Evolutionary conservation across 2,113 vertebrate genomes (phyloP).

Genomic region (Aegithalos caudatus): DNA sequence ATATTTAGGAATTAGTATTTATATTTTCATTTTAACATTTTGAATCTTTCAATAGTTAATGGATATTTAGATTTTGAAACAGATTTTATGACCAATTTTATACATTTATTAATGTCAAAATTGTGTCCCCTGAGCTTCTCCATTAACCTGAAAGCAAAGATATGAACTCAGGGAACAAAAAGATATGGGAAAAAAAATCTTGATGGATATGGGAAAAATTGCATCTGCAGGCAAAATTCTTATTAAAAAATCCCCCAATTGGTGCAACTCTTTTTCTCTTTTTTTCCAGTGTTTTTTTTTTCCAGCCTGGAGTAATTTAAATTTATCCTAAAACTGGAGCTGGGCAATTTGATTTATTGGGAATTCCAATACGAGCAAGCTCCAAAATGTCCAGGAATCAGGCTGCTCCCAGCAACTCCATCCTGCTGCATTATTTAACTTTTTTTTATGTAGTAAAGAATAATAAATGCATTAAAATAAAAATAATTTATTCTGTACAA

Average conservation of each 20-base stretch:
- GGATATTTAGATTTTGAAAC: no score
- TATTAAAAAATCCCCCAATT: background rate
- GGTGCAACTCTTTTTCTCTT: background rate
- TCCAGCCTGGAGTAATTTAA: constrained; percentile 13
- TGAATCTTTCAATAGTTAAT: background rate
- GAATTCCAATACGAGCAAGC: background rate
- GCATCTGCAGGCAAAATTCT: background rate
- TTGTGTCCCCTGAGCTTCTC: background rate
- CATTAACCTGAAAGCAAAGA: background rate
- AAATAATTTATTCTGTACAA: constrained; percentile 12
- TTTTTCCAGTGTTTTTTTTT: background rate
- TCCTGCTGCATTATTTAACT: constrained; percentile 3
- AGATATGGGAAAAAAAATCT: background rate
- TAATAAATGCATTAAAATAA: background rate
- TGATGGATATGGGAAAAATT: background rate
- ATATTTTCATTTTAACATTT: rapidly evolving
- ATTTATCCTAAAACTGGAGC: constrained; percentile 50
- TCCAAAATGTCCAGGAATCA: constrained; percentile 23
- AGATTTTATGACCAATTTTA: background rate
- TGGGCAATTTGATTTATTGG: constrained; percentile 48
- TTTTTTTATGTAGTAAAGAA: background rate
- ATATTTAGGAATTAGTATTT: no score
- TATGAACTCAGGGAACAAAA: background rate
- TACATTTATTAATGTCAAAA: background rate
- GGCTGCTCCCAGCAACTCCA: background rate